Percentiles rank a stretch among this genome's conserved stretches.
phyloP scores from a whole-genome alignment of 2,113 vertebrate species.

The mouse (Mus musculus) region DNA sequence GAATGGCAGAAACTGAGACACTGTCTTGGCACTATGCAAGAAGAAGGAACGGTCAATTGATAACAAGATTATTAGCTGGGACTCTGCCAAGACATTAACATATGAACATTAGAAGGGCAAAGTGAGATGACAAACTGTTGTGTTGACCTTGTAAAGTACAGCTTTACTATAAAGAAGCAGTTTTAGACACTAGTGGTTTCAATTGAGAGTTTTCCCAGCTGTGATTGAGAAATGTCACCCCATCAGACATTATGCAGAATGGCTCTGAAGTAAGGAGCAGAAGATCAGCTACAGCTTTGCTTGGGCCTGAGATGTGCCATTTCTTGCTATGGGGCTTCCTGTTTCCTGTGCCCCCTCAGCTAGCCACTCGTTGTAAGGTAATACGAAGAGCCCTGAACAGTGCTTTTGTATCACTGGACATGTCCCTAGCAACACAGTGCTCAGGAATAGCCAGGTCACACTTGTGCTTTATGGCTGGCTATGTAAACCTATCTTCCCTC shows the following conservation, averaged over 20 bases:
- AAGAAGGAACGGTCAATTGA: conserved; percentile 37
- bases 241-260: conserved; percentile 53
- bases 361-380: not conserved
- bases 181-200: conserved; percentile 63
- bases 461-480: conserved; percentile 41
- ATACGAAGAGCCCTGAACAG: conserved; percentile 12
- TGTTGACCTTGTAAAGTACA: conserved; percentile 60
- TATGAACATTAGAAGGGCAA: conserved; percentile 49
- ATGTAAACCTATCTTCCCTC: conserved; percentile 65
- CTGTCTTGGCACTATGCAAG: conserved; percentile 5
- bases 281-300: not conserved
- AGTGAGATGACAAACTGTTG: conserved; percentile 24
- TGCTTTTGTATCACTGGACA: conserved; percentile 22
- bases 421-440: conserved; percentile 32
- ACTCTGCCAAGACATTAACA: conserved; percentile 49
- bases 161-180: conserved; percentile 52
- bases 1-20: conserved; percentile 27
- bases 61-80: conserved; percentile 43
- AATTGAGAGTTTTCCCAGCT: conserved; percentile 45
- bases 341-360: conserved; percentile 8
- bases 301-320: not conserved
- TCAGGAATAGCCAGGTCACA: conserved; percentile 8
- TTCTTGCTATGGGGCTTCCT: not conserved
- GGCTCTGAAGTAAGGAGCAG: not conserved
- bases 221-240: conserved; percentile 57